Evolutionary conservation across 92 coral and sea anemone genomes (phyloP).

Genomic region (Actinernus sp.): DNA sequence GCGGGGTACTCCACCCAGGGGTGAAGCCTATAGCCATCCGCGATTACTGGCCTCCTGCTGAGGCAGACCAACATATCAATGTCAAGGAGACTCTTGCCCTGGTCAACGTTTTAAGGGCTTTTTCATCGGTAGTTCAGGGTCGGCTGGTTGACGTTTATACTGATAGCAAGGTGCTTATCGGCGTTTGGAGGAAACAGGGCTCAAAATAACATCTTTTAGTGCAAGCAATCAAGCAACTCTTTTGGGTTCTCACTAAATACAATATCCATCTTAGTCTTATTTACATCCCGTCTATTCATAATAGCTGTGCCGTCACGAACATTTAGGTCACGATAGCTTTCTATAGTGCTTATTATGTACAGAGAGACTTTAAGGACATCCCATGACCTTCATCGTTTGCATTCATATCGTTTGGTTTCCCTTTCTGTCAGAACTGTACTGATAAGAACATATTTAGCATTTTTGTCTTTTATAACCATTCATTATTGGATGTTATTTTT

Average conservation of each 20-base stretch:
- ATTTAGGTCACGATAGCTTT: no score
- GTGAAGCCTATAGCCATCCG: not conserved
- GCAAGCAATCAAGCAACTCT: not conserved
- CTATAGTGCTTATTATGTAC: no score
- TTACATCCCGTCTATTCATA: not conserved
- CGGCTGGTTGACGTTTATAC: not conserved
- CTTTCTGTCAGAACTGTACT: no score
- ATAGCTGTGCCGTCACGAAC: no score
- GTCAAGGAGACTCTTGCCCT: slow-evolving; percentile 3
- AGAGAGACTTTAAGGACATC: no score
- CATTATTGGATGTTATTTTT: no score
- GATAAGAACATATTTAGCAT: no score
- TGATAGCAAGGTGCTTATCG: slow-evolving; percentile 2
- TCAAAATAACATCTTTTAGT: not conserved
- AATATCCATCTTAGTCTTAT: not conserved
- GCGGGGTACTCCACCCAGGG: not conserved
- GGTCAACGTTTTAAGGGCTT: not conserved
- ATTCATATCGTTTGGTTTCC: no score
- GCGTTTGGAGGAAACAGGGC: not conserved
- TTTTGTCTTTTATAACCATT: no score
- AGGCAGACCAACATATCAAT: not conserved
- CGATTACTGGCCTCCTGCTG: not conserved
- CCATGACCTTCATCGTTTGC: no score
- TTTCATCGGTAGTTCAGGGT: no score
- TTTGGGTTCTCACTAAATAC: not conserved